Conservation (phyloP, 2,113 vertebrate species). For the Brienomyrus longianalis region DNA sequence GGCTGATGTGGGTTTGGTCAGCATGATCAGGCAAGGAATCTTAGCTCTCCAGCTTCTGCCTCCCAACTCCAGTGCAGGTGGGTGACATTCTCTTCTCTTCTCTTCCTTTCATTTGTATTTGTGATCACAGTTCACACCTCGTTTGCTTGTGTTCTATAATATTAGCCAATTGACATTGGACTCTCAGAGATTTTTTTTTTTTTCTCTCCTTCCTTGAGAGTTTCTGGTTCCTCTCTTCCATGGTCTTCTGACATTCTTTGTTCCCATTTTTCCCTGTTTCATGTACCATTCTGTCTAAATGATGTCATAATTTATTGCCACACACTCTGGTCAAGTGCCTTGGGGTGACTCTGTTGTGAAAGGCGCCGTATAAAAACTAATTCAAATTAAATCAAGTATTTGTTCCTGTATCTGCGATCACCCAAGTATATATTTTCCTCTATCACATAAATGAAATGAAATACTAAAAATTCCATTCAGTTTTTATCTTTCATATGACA, state of each 20-base stretch:
- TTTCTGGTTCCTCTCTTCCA: neutral
- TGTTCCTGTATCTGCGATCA: neutral
- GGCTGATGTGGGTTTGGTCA: constrained; percentile 89
- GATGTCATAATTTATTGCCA: neutral
- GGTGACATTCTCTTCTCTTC: constrained; percentile 16
- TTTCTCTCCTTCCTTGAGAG: neutral
- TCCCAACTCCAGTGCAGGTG: constrained; percentile 92
- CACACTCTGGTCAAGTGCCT: neutral
- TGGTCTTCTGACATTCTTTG: neutral
- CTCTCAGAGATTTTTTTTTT: neutral
- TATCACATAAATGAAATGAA: neutral
- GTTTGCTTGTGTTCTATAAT: neutral
- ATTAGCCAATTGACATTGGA: neutral
- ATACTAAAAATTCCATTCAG: neutral
- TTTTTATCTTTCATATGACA: neutral
- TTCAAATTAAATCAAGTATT: neutral
- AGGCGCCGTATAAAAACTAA: neutral
- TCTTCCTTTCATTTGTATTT: neutral
- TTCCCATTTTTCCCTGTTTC: neutral
- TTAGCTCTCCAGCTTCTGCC: constrained; percentile 89
- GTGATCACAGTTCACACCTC: neutral
- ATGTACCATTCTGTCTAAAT: neutral
- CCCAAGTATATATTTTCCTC: neutral
- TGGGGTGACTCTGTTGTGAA: neutral
- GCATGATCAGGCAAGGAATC: constrained; percentile 94